Conservation (phyloP, 1,140 invertebrate genomes). For the Pogonognathellus flavescens region DNA sequence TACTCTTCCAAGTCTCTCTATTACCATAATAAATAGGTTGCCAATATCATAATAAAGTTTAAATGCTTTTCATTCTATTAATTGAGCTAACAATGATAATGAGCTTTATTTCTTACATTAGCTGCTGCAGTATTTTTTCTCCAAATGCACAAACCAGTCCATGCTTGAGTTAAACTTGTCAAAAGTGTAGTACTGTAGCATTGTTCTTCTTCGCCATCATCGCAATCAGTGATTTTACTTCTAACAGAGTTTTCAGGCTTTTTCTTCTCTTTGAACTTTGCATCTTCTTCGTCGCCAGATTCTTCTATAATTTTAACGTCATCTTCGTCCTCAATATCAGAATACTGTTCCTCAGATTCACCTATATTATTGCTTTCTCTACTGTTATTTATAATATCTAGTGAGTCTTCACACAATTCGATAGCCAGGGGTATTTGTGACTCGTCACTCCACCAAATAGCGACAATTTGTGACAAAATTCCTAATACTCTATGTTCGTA, state of each 20-base stretch:
- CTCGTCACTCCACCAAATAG: constrained; percentile 39
- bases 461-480: constrained; percentile 2
- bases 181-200: neutral
- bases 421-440: neutral
- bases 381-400: neutral
- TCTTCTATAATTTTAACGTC: neutral
- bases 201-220: neutral
- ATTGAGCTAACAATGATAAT: neutral
- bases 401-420: neutral
- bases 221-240: neutral
- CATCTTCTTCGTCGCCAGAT: neutral
- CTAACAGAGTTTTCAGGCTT: neutral
- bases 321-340: neutral
- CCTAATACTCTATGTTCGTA: neutral
- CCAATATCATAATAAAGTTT: no score
- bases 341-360: neutral
- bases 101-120: neutral
- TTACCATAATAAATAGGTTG: neutral
- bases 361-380: neutral
- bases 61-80: no score
- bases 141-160: constrained; percentile 21
- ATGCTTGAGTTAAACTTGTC: neutral
- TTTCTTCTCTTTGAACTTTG: neutral
- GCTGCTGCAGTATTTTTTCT: constrained; percentile 27
- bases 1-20: constrained; percentile 8